A percentile compares a stretch with the other conserved stretches of the same genome.
phyloP scores from a whole-genome alignment of 2,113 vertebrate species.

The Lathamus discolor region DNA sequence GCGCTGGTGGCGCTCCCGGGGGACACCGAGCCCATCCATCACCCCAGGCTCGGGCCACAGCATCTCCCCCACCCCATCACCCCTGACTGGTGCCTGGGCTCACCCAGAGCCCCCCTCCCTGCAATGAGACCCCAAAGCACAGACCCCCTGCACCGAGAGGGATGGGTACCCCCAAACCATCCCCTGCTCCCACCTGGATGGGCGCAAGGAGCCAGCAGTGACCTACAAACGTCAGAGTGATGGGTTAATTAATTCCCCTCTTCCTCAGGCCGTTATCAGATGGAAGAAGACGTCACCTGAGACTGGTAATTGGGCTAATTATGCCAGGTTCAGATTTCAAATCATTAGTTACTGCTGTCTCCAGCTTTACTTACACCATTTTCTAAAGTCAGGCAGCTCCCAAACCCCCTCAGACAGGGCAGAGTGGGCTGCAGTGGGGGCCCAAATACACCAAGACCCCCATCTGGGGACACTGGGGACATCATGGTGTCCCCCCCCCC shows the following conservation, averaged over 20 bases:
- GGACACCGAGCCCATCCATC: neutral
- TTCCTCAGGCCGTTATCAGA: slow-evolving; percentile 38
- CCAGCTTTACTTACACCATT: neutral
- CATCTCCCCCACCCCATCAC: fast-evolving
- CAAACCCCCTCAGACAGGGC: fast-evolving
- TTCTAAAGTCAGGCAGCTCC: neutral
- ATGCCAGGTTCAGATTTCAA: slow-evolving; percentile 51
- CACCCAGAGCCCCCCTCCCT: neutral
- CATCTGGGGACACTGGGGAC: neutral
- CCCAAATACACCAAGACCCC: neutral
- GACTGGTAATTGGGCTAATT: slow-evolving; percentile 68
- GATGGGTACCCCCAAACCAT: fast-evolving
- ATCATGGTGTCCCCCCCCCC: fast-evolving
- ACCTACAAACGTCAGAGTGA: slow-evolving; percentile 54
- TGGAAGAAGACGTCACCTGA: slow-evolving; percentile 46
- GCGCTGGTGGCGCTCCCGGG: neutral
- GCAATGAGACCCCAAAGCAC: neutral
- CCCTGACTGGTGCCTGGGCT: fast-evolving
- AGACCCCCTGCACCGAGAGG: neutral
- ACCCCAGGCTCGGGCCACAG: fast-evolving
- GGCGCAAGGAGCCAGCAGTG: fast-evolving
- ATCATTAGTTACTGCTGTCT: slow-evolving; percentile 64
- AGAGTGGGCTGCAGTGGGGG: neutral
- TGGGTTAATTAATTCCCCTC: slow-evolving; percentile 50
- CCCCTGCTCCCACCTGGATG: fast-evolving